Evolutionary conservation across 2,113 vertebrate species (phyloP), one percentile per base, ranked within the genome.

Genomic region (Ginglymostoma cirratum): DNA sequence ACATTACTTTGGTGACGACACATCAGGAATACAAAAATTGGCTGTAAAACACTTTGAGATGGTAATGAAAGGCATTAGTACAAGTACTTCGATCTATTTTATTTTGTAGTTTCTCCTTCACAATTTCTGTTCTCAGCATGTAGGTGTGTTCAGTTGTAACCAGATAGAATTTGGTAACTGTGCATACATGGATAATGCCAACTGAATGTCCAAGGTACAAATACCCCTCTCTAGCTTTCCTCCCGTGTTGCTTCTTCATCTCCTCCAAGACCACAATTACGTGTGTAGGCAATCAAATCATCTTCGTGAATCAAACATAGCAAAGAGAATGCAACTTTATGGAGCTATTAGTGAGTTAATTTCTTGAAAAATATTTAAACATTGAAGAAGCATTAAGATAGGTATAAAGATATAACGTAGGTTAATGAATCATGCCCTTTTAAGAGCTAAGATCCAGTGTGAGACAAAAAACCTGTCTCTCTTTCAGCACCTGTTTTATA

Each of bases 401-500:
- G 70, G 27, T 38, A 15, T 80, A 80, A n/a, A 80, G 14, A 80
- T 38, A 80, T 38, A 83, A 83, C 38, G 2, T 38, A 19, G 78
- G n/a, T n/a, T n/a, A 42, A 83, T 17, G 3, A 19, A 83, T 42
- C 78, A 83, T 38, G 78, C 78, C 76, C 34, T 14, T 83, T 42
- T 42, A 42, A 83, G 78, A 83, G n/a, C n/a, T 83, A 42, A 42
- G 78, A 83, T 38, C 78, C 78, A 83, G 78, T 5, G 0, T 83
- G 15, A 83, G 78, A 34, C 5, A 42, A 19, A 17, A 17, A 83
- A 83, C n/a, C 4, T 38, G n/a, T 17, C 78, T 83, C n/a, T 38
- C 78, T 83, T 83, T n/a, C 78, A 83, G 15, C 78, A 83, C 78
- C 34, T 83, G 78, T 83, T 83, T 83, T 83, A 42, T 83, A 83